phyloP scores from a whole-genome alignment of 2,113 vertebrate species.

The Platycercus adscitus region DNA sequence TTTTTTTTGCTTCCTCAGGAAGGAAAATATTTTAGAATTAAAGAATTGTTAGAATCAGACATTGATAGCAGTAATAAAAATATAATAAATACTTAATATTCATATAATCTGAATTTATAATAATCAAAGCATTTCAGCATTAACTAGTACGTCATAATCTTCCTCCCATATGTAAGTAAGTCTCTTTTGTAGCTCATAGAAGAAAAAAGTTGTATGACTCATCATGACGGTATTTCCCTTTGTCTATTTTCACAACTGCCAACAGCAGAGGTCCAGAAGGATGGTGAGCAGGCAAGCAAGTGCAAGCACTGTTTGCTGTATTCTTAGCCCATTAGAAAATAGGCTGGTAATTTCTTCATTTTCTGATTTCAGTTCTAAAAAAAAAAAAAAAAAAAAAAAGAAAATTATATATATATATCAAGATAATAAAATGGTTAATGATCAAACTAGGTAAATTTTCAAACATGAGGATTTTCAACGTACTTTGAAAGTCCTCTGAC shows the following conservation, averaged over 20 bases:
- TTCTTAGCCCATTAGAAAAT: constrained; percentile 9
- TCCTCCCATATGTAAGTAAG: not conserved
- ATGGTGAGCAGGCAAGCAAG: not conserved
- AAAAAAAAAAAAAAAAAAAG: not conserved
- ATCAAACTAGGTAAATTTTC: not conserved
- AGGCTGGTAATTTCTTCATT: constrained; percentile 14
- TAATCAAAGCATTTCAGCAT: not conserved
- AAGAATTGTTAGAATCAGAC: constrained; percentile 2
- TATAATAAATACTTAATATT: constrained; percentile 55
- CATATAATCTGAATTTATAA: constrained; percentile 36
- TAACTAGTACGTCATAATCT: not conserved
- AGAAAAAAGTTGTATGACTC: not conserved
- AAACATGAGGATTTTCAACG: not conserved
- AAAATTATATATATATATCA: not conserved
- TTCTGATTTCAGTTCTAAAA: constrained; percentile 19
- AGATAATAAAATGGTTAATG: not conserved
- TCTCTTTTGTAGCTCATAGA: not conserved
- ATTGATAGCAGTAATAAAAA: not conserved
- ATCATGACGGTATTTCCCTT: not conserved
- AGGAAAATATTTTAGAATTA: constrained; percentile 14
- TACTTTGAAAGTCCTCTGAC: not conserved
- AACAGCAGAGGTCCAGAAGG: not conserved
- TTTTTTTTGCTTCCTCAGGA: not conserved
- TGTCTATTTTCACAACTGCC: not conserved
- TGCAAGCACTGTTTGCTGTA: not conserved